A percentile compares a stretch with the other conserved stretches of the same genome.
phyloP scores from a whole-genome alignment of 2,797 vertebrate genomes.

The Oreonectes daqikongensis region DNA sequence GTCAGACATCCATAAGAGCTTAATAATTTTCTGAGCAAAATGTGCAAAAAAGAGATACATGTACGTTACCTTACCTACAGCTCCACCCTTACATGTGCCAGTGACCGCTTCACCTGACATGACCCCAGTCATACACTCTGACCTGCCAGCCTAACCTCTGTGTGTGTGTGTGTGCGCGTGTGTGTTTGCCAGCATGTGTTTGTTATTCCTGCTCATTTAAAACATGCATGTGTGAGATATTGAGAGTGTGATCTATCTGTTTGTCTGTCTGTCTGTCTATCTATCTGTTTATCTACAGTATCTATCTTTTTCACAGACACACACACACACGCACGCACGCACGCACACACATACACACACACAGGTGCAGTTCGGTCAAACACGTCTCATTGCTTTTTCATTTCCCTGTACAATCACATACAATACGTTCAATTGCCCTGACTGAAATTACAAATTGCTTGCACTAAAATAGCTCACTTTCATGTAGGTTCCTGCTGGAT shows the following conservation, averaged over 20 bases:
- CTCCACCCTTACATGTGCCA: constrained; percentile 43
- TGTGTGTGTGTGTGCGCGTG: constrained; percentile 24
- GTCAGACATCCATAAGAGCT: constrained; percentile 8
- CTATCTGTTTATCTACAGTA: too few relatives aligned
- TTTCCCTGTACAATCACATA: constrained; percentile 52
- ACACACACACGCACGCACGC: background rate
- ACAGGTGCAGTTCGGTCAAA: constrained; percentile 14
- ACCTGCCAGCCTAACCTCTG: constrained; percentile 46
- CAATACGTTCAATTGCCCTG: constrained; percentile 59
- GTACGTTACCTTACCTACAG: constrained; percentile 45
- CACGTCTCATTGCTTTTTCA: constrained; percentile 48
- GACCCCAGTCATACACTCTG: constrained; percentile 41
- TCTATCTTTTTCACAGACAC: too few relatives aligned
- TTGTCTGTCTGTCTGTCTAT: background rate
- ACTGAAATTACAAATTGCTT: constrained; percentile 50
- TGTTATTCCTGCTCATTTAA: background rate
- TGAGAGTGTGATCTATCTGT: background rate
- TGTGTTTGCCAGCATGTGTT: background rate
- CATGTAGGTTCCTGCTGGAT: constrained; percentile 20
- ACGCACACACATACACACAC: background rate
- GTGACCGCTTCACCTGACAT: constrained; percentile 50
- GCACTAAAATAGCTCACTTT: constrained; percentile 29
- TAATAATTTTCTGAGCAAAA: constrained; percentile 63
- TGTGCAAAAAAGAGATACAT: constrained; percentile 32
- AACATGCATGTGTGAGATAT: background rate